These are phyloP conservation scores for Hippoglossus stenolepis DNA, from an alignment of 2,113 vertebrate genomes.

Conservation along the genomic window DNA sequence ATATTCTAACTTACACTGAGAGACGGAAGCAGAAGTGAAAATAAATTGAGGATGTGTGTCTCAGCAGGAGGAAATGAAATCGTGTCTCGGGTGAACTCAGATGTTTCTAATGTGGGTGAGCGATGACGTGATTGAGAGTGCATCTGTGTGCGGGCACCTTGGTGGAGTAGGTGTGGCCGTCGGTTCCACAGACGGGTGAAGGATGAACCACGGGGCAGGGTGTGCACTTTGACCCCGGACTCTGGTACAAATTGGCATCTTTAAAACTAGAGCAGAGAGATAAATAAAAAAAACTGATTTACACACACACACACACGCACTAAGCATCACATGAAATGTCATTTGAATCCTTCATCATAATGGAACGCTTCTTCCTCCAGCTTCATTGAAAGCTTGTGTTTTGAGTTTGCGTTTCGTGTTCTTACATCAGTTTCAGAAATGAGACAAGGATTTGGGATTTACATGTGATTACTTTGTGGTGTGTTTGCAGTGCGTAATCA, in stretches of 20 bases:
- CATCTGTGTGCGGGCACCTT: slow-evolving; percentile 79
- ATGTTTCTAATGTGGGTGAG: background rate
- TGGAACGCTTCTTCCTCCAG: background rate
- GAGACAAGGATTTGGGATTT: slow-evolving; percentile 65
- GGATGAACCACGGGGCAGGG: slow-evolving; percentile 90
- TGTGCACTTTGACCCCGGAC: slow-evolving; percentile 88
- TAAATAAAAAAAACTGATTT: background rate
- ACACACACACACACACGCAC: background rate
- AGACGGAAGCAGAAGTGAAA: slow-evolving; percentile 41
- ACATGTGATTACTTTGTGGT: slow-evolving; percentile 63
- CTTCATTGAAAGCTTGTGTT: slow-evolving; percentile 1
- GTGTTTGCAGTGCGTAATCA: slow-evolving; percentile 40
- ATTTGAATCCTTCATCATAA: slow-evolving; percentile 12
- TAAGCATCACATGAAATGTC: background rate
- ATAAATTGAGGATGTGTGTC: slow-evolving; percentile 30
- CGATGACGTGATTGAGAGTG: background rate
- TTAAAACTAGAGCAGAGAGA: slow-evolving; percentile 84
- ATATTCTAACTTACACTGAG: slow-evolving; percentile 97
- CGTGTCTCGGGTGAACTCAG: background rate
- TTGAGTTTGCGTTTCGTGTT: slow-evolving; percentile 23
- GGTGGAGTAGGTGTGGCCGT: slow-evolving; percentile 93
- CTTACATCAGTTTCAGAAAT: slow-evolving; percentile 41
- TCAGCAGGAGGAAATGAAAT: slow-evolving; percentile 42
- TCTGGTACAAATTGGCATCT: slow-evolving; percentile 87
- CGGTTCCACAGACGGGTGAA: slow-evolving; percentile 92